phyloP scores from a whole-genome alignment of 2,888 invertebrate genomes.

The Amblyjoppa fuscipennis region DNA sequence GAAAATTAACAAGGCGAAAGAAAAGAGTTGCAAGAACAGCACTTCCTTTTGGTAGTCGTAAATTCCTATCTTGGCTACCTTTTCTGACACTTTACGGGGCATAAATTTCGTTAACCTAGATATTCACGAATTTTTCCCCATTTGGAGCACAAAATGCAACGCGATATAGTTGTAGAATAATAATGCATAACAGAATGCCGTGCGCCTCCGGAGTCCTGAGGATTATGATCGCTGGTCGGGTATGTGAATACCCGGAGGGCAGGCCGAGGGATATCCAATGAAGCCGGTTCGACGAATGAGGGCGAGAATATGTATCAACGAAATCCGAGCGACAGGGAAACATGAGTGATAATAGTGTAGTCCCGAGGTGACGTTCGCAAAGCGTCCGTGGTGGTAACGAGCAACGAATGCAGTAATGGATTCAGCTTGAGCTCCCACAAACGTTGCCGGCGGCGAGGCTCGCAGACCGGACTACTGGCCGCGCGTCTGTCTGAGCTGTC shows the following conservation, averaged over 20 bases:
- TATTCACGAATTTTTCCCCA: not conserved
- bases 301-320: not conserved
- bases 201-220: not conserved
- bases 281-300: slow-evolving; percentile 3
- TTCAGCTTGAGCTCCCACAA: not conserved
- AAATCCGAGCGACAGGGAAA: not conserved
- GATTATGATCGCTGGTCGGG: not conserved
- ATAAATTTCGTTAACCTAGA: slow-evolving; percentile 29
- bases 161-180: not conserved
- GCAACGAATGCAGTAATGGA: slow-evolving; percentile 18
- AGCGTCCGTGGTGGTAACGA: slow-evolving; percentile 5
- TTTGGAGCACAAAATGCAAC: not conserved
- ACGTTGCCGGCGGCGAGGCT: slow-evolving; percentile 3
- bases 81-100: slow-evolving; percentile 27
- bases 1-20: not conserved
- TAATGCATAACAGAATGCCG: not conserved
- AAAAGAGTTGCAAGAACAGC: not conserved
- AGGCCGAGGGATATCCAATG: not conserved
- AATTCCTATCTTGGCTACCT: not conserved
- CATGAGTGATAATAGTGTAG: slow-evolving; percentile 26
- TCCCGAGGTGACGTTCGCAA: slow-evolving; percentile 18
- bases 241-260: not conserved
- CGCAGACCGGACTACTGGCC: slow-evolving; percentile 9
- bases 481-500: not conserved
- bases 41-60: slow-evolving; percentile 9